Percentiles rank a stretch among this genome's conserved stretches.
These are phyloP conservation scores for Silurus asotus DNA, from an alignment of 2,113 vertebrate genomes.

Conservation along the genomic window DNA sequence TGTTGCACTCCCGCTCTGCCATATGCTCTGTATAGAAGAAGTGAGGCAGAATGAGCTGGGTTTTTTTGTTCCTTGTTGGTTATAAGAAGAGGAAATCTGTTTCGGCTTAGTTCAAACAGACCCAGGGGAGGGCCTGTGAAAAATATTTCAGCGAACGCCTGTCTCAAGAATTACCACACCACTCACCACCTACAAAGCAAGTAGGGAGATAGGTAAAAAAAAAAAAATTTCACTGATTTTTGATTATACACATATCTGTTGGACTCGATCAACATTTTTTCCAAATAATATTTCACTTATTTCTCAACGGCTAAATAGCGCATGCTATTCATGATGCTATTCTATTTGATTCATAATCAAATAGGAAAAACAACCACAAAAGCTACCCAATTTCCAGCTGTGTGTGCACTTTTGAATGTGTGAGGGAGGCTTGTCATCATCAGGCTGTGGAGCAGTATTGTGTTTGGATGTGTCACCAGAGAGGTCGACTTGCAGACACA, in stretches of 20 bases:
- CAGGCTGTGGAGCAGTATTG: constrained; percentile 45
- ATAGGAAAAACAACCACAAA: constrained; percentile 30
- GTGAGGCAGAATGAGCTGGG: constrained; percentile 49
- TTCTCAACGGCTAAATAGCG: neutral
- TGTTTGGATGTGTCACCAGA: constrained; percentile 46
- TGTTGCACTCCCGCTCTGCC: constrained; percentile 51
- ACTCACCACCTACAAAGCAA: constrained; percentile 5
- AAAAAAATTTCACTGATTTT: neutral
- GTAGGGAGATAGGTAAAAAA: neutral
- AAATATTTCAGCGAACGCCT: constrained; percentile 30
- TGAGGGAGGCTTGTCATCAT: constrained; percentile 44
- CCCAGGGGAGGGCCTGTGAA: constrained; percentile 42
- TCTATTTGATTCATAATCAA: neutral
- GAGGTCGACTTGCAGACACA: constrained; percentile 47
- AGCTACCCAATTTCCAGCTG: constrained; percentile 29
- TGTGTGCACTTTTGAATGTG: constrained; percentile 25
- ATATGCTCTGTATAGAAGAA: constrained; percentile 53
- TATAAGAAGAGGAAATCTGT: constrained; percentile 45
- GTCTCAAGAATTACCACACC: constrained; percentile 41
- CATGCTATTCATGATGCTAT: constrained; percentile 7
- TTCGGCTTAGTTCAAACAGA: constrained; percentile 48
- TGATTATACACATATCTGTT: neutral
- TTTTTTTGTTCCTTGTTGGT: constrained; percentile 33
- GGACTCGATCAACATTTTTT: neutral
- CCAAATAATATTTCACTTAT: neutral